phyloP scores from a whole-genome alignment of 2,113 vertebrate genomes.

The Phylloscopus trochiloides region DNA sequence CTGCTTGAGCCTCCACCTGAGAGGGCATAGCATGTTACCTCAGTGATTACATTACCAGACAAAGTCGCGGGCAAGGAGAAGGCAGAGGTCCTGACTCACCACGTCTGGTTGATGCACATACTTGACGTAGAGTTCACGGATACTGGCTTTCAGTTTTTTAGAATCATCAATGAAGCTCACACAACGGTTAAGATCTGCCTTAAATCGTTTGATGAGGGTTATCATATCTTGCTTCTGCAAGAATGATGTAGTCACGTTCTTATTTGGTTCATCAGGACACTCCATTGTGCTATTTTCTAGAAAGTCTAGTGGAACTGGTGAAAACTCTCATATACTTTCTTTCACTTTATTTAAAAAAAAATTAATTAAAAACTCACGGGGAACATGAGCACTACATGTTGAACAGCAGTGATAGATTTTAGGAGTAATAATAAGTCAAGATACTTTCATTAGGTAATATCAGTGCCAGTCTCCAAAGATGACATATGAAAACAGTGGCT shows the following conservation, averaged over 20 bases:
- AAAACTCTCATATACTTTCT: neutral
- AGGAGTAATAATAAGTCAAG: neutral
- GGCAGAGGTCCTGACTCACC: slow-evolving; percentile 72
- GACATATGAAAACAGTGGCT: neutral
- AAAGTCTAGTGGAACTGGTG: neutral
- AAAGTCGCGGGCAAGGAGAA: neutral
- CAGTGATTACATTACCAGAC: neutral
- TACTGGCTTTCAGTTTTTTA: slow-evolving; percentile 79
- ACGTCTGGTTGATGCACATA: slow-evolving; percentile 77
- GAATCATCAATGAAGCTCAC: slow-evolving; percentile 85
- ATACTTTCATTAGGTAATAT: neutral
- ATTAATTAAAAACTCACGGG: neutral
- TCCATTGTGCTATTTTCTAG: neutral
- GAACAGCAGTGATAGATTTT: neutral
- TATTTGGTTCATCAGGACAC: neutral
- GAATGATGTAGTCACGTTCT: neutral
- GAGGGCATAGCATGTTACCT: neutral
- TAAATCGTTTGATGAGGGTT: slow-evolving; percentile 78
- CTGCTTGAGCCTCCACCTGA: slow-evolving; percentile 79
- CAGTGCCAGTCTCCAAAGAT: neutral
- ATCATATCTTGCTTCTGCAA: slow-evolving; percentile 81
- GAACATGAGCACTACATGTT: neutral
- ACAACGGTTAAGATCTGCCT: slow-evolving; percentile 85
- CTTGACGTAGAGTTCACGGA: slow-evolving; percentile 76
- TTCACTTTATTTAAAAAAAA: neutral